Evolutionary conservation across 2,797 vertebrate species (phyloP).

Genomic region (Coluber constrictor): DNA sequence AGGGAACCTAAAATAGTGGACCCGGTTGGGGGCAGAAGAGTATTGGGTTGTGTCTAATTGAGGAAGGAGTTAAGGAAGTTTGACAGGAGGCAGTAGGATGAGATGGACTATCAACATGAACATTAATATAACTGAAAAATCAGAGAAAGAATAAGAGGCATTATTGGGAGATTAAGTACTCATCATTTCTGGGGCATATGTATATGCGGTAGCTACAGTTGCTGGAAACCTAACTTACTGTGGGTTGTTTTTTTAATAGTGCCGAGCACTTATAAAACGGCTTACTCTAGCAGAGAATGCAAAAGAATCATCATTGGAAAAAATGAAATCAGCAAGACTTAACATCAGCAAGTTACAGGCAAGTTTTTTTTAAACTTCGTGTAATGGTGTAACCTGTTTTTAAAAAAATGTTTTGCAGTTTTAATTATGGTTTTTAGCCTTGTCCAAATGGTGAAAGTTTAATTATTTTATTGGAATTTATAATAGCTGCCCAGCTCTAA

Average conservation of each 20-base stretch:
- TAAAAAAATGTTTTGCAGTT: background rate
- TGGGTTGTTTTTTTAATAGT: constrained; percentile 69
- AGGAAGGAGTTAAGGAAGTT: background rate
- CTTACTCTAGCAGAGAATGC: constrained; percentile 89
- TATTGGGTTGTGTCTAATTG: background rate
- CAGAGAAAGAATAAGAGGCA: background rate
- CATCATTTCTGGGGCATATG: background rate
- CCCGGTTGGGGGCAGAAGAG: background rate
- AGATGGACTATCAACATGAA: background rate
- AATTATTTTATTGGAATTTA: background rate
- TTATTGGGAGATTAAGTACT: background rate
- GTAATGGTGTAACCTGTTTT: background rate
- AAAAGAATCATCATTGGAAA: constrained; percentile 81
- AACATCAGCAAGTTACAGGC: constrained; percentile 93
- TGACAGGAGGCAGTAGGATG: background rate
- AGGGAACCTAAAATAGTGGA: background rate
- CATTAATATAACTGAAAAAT: background rate
- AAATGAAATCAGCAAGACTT: constrained; percentile 85
- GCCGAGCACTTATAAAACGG: constrained; percentile 91
- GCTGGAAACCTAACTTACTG: background rate
- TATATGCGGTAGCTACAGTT: background rate
- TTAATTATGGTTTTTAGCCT: background rate
- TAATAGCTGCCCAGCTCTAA: background rate
- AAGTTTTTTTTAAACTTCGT: constrained; percentile 42
- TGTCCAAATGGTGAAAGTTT: background rate